A percentile compares a stretch with the other conserved stretches of the same genome.
Evolutionary conservation across 2,113 vertebrate species (phyloP).

Genomic region (Castor canadensis): DNA sequence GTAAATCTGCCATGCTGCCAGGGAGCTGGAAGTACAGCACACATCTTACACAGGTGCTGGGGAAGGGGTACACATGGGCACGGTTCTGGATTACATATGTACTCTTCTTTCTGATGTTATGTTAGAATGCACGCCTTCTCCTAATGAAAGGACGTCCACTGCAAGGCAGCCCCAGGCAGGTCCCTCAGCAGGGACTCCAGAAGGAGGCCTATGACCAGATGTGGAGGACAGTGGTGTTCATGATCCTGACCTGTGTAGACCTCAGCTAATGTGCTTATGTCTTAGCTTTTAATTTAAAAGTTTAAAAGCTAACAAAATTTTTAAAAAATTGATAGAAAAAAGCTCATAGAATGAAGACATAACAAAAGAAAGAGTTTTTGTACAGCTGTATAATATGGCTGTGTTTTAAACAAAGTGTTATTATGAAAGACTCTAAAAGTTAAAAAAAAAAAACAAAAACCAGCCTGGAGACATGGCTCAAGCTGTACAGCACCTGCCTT

Average conservation of each 20-base stretch:
- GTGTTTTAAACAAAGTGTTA: not conserved
- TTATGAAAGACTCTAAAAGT: not conserved
- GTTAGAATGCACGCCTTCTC: not conserved
- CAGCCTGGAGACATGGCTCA: too few relatives aligned
- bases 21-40: not conserved
- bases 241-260: not conserved
- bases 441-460: not conserved
- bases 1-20: not conserved
- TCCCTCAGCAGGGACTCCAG: not conserved
- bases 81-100: too few relatives aligned
- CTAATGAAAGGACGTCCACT: not conserved
- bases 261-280: not conserved
- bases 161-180: not conserved
- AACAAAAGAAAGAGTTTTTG: not conserved
- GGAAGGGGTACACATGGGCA: too few relatives aligned
- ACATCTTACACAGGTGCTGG: not conserved
- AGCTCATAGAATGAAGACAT: not conserved
- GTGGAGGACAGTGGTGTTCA: fast-evolving
- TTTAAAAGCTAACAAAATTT: not conserved
- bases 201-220: not conserved
- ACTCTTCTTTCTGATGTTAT: not conserved
- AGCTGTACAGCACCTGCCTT: too few relatives aligned
- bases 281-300: not conserved
- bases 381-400: not conserved
- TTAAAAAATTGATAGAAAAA: not conserved